Evolutionary conservation across 2,888 invertebrate genomes (phyloP).

Genomic region (Ectemnius lituratus): DNA sequence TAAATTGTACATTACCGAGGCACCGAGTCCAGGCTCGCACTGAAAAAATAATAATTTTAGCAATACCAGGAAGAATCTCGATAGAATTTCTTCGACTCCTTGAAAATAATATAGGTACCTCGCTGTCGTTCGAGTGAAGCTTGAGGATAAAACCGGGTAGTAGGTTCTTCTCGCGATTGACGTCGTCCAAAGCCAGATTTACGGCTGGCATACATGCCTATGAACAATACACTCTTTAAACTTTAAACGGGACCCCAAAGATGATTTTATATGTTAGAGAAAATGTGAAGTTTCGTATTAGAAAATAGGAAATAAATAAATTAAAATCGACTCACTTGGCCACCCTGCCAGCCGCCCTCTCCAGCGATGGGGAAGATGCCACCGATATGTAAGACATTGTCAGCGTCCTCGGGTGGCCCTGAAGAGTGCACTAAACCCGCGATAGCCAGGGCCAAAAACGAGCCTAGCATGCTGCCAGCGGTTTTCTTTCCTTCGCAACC

Average conservation of each 20-base stretch:
- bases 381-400: slow-evolving; percentile 94
- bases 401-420: slow-evolving; percentile 63
- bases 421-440: slow-evolving; percentile 60
- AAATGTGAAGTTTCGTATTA: not conserved
- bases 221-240: not conserved
- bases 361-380: slow-evolving; percentile 99
- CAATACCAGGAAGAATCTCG: not conserved
- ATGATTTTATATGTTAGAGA: not conserved
- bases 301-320: not conserved
- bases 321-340: slow-evolving; percentile 81
- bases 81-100: slow-evolving; percentile 4
- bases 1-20: slow-evolving; percentile 98
- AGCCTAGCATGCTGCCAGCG: slow-evolving; percentile 32
- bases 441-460: slow-evolving; percentile 52
- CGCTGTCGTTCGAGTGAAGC: slow-evolving; percentile 97
- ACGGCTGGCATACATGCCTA: slow-evolving; percentile 98
- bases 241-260: not conserved
- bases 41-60: slow-evolving; percentile 75
- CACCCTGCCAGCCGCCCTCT: slow-evolving; percentile 98
- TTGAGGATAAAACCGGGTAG: slow-evolving; percentile 94
- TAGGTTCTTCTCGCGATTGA: slow-evolving; percentile 92
- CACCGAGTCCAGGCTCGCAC: slow-evolving; percentile 99
- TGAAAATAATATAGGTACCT: slow-evolving; percentile 82
- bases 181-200: slow-evolving; percentile 96
- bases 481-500: not conserved